A percentile compares a stretch with the other conserved stretches of the same genome.
Conservation (phyloP, 2,113 vertebrate species). For the Anhinga anhinga region DNA sequence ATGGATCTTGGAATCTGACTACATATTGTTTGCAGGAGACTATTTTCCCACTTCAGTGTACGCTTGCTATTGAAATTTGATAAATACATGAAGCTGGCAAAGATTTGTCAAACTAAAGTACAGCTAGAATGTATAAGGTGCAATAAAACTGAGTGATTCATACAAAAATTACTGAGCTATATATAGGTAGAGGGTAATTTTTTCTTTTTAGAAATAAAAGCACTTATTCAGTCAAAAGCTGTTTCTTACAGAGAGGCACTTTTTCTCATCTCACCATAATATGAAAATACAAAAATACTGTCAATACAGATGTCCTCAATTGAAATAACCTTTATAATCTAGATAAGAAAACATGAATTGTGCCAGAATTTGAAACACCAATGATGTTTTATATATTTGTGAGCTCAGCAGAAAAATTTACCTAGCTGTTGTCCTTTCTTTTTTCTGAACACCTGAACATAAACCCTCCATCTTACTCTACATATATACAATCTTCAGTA, state of each 20-base stretch:
- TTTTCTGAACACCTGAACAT: neutral
- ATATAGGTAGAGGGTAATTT: neutral
- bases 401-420: neutral
- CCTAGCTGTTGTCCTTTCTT: neutral
- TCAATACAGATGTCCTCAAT: neutral
- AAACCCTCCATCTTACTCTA: neutral
- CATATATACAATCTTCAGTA: neutral
- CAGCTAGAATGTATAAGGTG: conserved; percentile 15
- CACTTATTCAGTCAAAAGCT: neutral
- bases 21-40: neutral
- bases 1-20: neutral
- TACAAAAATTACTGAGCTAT: conserved; percentile 8
- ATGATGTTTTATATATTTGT: neutral
- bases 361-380: neutral
- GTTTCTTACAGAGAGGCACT: neutral
- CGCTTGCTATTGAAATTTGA: neutral
- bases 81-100: neutral
- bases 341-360: neutral
- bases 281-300: neutral
- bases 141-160: conserved; percentile 25
- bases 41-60: neutral
- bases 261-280: neutral
- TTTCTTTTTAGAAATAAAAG: conserved; percentile 16
- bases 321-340: neutral
- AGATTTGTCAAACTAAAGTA: conserved; percentile 16